Base-by-base conservation (phyloP, 2,888 invertebrate genomes). In the Xylocampa areola region DNA sequence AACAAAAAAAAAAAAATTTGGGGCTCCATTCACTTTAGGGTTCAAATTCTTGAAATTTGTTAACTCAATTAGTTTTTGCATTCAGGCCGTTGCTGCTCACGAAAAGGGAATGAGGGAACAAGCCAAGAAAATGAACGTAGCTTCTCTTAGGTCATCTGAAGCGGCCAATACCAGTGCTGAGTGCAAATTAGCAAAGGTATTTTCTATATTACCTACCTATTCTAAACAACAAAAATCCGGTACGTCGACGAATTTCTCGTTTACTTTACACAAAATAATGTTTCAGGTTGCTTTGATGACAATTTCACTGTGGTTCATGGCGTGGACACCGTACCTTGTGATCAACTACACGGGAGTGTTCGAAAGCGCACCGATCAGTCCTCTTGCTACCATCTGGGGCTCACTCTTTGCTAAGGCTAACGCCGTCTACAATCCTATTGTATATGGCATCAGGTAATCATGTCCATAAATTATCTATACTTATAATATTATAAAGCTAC, bases 91-190 rank as follows among this genome's bases (percentile, higher is more conserved):
- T 57, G 94, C 96, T 54, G 96, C 96, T 76, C 98, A 98, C 92
- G 98, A 98, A 88, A 97, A 96, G 81, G 95, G 95, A 35, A 97
- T 98, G 97, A 95, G 97, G 76, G 98, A 97, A 86, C 98, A 98
- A 90, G 98, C 98, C 48, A 98, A 98, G 90, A 98, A 98, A 91
- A 98, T 98, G 98, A 98, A 98, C 88, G 98, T 98, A 4, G 97
- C 97, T 62, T 97, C 97, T 29, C 94, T 98, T 50, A 95, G 98
- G 83, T 97, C 97, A 27, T 95, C 96, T 21, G 97, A 97, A 82
- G 95, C 96, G 69, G 95, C 96, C 10, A 96, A 96, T 77, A 96
- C 97, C 41, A 97, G 97, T 80, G 97, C 97, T 6, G 98, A 98
- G 90, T 97, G 96, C 87, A 97, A 97, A 94, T 90, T 98, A 74